Evolutionary conservation across 2,113 vertebrate genomes (phyloP).

Genomic region (Cynopterus brachyotis): DNA sequence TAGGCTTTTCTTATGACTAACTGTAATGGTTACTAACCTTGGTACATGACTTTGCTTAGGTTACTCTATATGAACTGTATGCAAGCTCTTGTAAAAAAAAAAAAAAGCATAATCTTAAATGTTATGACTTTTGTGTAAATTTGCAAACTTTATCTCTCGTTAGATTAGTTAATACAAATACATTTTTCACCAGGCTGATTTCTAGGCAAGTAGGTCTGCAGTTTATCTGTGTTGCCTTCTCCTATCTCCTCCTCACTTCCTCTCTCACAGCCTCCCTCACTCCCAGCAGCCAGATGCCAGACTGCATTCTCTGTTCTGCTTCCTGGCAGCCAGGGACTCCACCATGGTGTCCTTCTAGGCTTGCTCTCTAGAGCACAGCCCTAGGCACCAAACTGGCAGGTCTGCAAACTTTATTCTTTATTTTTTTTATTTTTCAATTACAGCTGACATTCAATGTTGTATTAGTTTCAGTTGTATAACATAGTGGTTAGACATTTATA

Average conservation of each 20-base stretch:
- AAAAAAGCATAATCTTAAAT: background rate
- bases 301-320: background rate
- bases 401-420: background rate
- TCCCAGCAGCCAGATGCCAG: too few species aligned
- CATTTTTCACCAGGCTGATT: background rate
- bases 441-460: background rate
- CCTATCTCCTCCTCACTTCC: background rate
- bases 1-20: background rate
- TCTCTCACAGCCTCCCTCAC: background rate
- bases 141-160: conserved; percentile 18
- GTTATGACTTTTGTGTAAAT: conserved; percentile 48
- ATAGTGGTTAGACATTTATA: background rate
- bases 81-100: background rate
- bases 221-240: background rate
- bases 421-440: background rate
- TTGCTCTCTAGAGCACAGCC: background rate
- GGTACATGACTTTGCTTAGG: background rate
- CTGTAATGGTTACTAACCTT: background rate
- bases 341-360: background rate
- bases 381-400: background rate
- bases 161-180: conserved; percentile 53
- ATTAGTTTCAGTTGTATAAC: background rate
- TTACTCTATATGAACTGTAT: background rate
- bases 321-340: background rate
- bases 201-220: background rate